Conservation (phyloP, 2,113 vertebrate species). For the Cavia aperea region DNA sequence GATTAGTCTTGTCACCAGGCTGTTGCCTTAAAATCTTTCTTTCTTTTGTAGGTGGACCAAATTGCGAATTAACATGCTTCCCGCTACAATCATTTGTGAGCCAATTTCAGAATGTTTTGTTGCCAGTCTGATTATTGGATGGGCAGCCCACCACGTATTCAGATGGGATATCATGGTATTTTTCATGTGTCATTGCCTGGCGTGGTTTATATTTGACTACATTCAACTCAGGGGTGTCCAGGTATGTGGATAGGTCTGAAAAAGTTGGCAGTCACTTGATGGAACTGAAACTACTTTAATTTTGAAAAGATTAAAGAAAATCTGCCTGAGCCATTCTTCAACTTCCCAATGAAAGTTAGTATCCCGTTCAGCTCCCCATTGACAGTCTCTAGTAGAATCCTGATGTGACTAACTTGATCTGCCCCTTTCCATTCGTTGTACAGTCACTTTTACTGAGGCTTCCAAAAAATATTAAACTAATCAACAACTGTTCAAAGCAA, state of each 20-base stretch:
- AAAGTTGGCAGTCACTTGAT: not conserved
- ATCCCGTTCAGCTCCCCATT: not conserved
- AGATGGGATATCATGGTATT: slow-evolving; percentile 99
- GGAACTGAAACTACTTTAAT: slow-evolving; percentile 20
- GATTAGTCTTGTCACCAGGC: not conserved
- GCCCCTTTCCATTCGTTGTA: not conserved
- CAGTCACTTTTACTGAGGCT: slow-evolving; percentile 16
- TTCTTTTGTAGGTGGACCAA: slow-evolving; percentile 90
- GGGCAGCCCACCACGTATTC: slow-evolving; percentile 93
- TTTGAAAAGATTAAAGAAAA: slow-evolving; percentile 23
- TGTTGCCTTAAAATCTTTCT: not conserved
- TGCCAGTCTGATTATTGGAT: slow-evolving; percentile 96
- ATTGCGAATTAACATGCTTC: slow-evolving; percentile 96
- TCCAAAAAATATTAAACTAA: not conserved
- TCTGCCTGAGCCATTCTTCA: not conserved
- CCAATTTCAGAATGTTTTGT: slow-evolving; percentile 98
- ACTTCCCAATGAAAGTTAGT: not conserved
- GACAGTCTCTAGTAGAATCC: not conserved
- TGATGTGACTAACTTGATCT: not conserved
- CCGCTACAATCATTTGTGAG: slow-evolving; percentile 92
- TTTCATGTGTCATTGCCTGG: slow-evolving; percentile 98
- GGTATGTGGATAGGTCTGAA: slow-evolving; percentile 75
- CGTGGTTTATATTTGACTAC: slow-evolving; percentile 98
- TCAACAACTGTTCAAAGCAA: not conserved
- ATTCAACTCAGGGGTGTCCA: slow-evolving; percentile 95